Conservation (phyloP, 2,113 vertebrate genomes). For the Ivindomyrus marchei region DNA sequence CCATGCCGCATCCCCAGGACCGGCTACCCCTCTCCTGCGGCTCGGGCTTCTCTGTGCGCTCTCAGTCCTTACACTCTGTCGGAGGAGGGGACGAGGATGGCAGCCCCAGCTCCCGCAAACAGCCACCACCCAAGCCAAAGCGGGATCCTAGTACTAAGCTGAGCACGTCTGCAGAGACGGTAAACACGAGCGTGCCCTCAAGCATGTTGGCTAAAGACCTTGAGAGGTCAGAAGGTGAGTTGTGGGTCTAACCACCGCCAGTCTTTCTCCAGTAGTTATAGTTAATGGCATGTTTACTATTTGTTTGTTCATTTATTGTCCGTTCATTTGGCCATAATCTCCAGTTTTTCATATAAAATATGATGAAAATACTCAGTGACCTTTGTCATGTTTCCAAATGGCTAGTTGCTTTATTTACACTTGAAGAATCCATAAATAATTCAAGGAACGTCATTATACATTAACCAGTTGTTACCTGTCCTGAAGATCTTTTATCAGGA, state of each 20-base stretch:
- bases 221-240: conserved; percentile 67
- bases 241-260: background rate
- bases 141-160: conserved; percentile 92
- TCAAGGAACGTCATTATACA: background rate
- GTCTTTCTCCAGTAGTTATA: background rate
- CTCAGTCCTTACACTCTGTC: conserved; percentile 91
- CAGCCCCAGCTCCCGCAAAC: conserved; percentile 72
- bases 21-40: conserved; percentile 74
- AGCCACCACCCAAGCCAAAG: conserved; percentile 90
- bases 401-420: background rate
- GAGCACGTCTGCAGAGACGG: conserved; percentile 86
- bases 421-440: background rate
- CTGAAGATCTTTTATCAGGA: background rate
- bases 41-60: conserved; percentile 84
- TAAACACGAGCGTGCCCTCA: conserved; percentile 60
- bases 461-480: background rate
- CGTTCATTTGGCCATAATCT: background rate
- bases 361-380: background rate
- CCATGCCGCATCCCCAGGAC: conserved; percentile 91
- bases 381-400: background rate
- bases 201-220: conserved; percentile 59
- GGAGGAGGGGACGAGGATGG: conserved; percentile 80
- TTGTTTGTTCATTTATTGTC: background rate
- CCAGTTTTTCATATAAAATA: background rate
- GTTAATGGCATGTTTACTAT: background rate